These are phyloP conservation scores for Labeo rohita DNA, from an alignment of 2,113 vertebrate genomes.

Conservation along the genomic window DNA sequence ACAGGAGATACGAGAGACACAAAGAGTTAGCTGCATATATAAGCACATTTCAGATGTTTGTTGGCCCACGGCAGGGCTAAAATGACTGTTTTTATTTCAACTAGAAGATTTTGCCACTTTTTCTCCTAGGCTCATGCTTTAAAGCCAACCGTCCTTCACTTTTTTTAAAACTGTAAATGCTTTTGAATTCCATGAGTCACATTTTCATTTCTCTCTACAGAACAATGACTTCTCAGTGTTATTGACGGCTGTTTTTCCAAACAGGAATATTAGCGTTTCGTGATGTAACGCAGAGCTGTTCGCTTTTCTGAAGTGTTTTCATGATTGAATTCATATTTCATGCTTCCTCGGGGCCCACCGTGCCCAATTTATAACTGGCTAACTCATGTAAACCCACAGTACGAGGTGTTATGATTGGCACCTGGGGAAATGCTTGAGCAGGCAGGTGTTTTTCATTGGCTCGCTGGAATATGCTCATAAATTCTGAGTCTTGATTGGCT, in stretches of 20 bases:
- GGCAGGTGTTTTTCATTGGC: constrained; percentile 74
- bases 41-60: constrained; percentile 23
- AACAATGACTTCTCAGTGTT: constrained; percentile 69
- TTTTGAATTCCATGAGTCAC: constrained; percentile 62
- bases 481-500: constrained; percentile 63
- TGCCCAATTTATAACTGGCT: constrained; percentile 68
- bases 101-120: constrained; percentile 39
- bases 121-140: constrained; percentile 22
- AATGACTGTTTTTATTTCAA: constrained; percentile 42
- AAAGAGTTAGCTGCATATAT: constrained; percentile 12
- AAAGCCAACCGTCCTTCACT: background rate
- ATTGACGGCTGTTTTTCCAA: constrained; percentile 60
- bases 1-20: constrained; percentile 1
- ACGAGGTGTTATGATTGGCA: constrained; percentile 75
- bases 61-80: constrained; percentile 7
- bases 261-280: constrained; percentile 60
- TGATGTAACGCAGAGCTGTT: constrained; percentile 63
- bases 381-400: constrained; percentile 64
- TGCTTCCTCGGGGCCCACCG: constrained; percentile 57
- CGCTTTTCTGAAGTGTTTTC: constrained; percentile 57
- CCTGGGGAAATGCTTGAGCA: constrained; percentile 46
- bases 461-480: constrained; percentile 64
- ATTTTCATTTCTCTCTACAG: constrained; percentile 58
- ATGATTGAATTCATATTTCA: constrained; percentile 65
- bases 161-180: constrained; percentile 48